Evolutionary conservation across 53 echinoderm and acorn worm species (phyloP), one percentile per base, ranked within the genome.

Genomic region (Apostichopus leukothele): DNA sequence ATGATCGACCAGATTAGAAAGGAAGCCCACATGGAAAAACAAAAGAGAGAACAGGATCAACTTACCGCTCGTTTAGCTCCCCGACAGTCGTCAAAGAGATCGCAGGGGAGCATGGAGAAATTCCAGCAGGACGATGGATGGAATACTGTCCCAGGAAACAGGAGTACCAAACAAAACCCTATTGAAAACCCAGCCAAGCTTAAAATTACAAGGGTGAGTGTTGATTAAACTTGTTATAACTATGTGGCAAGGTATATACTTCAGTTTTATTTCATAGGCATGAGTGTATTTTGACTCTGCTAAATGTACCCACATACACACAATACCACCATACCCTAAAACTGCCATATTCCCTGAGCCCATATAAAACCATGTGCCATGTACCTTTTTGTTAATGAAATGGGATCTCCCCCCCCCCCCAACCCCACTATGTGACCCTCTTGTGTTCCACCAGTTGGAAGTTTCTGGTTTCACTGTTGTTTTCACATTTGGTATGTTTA

Each of bases 1-100:
- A 95, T 94, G 50, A 96, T 99, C 61, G 99, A 96, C 21, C 96
- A 96, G 87, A 94, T 99, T 84, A 95, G 92, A 55, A 86, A 92
- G 86, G 99, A 99, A 67, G 93, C 84, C 52, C 83, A 94, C 18
- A 84, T 89, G 25, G 92, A 93, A 59, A 93, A 96, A 88, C 88
- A 87, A 18, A 94, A 83, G 89, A 93, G 94, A 84, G 92, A 90
- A 59, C 84, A 90, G 20, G 94, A 93, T 75, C 7, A 75, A 74
- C 75, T 87, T 11, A 39, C 53, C n/a, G 74, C 74, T 52, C 10
- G 67, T n/a, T 63, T 85, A 60, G 66, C 86, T 27, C 84, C 84
- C 16, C 20, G 86, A 12, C 51, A 73, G 10, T 9, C 55, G 55
- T 53, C 54, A 25, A 88, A 52, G 74, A 74, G 55, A 74, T 63